These are phyloP conservation scores for Phalacrocorax brasilianus DNA, from an alignment of 2,113 vertebrate genomes.

Conservation along the genomic window DNA sequence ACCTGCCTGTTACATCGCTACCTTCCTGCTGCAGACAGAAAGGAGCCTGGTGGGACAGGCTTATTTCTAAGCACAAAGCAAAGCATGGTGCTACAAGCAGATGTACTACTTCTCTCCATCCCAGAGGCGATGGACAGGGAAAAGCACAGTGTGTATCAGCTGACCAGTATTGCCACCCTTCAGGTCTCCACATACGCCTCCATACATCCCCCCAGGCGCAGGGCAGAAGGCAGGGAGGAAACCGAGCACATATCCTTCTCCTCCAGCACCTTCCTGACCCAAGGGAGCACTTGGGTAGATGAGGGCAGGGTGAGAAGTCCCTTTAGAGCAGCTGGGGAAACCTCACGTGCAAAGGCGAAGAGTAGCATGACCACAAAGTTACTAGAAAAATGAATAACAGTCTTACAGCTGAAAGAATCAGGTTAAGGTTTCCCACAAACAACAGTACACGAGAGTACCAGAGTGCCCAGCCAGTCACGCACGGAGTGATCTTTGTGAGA, in stretches of 20 bases:
- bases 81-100: neutral
- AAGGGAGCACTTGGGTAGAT: neutral
- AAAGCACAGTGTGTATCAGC: neutral
- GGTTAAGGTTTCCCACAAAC: neutral
- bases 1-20: neutral
- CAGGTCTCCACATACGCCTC: fast-evolving
- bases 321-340: neutral
- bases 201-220: neutral
- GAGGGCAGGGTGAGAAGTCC: neutral
- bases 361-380: neutral
- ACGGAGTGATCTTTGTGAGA: neutral
- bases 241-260: neutral
- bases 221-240: neutral
- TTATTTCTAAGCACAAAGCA: neutral
- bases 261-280: neutral
- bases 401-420: neutral
- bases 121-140: neutral
- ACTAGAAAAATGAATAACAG: neutral
- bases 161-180: too few relatives aligned
- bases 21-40: neutral
- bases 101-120: neutral
- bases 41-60: neutral
- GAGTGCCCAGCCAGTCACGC: neutral
- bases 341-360: neutral
- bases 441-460: fast-evolving